Base-by-base conservation (phyloP, 1,140 invertebrate genomes). In the Drosophila lini region DNA sequence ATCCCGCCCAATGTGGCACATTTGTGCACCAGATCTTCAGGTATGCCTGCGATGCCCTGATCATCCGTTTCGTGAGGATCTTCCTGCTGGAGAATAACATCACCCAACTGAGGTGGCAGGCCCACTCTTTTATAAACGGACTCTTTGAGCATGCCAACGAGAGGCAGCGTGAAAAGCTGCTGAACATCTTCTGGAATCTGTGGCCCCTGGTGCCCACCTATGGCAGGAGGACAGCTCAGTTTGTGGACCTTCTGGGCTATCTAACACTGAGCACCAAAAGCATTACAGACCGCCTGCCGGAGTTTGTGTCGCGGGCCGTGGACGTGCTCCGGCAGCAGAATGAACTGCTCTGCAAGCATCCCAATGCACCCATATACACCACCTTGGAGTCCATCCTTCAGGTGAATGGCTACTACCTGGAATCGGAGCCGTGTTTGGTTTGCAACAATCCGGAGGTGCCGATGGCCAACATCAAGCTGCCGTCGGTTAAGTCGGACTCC, bases 391-490 rank as follows among this genome's bases (percentile, higher is more conserved):
- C 97, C 6, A 97, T 97, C 86, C 97, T 99, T 11, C 98, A 99
- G 89, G 95, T 99, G 48, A 98, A 99, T 92, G 98, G 98, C 0
- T 99, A 98, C 93, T 99, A 98, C 92, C 93, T 99, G 40, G 98
- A 99, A 93, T 98, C 97, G 70, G 98, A 99, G 90, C 98, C 98
- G 0, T 99, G 98, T 91, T 94, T 99, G 22, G 98, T 99, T 0
- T 99, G 98, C 92, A 99, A 99, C 92, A 99, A 99, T 93, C 98
- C 98, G 1, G 98, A 99, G 93, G 96, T 99, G 15, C 96, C 98
- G 1, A 97, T 98, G 94, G 93, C 96, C 0, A 97, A 96, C 64
- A 97, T 99, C 42, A 99, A 99, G 93, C 93, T 99, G 36, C 97
- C 97, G 1, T 95, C 97, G 0, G 97, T 99, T 8, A 99, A 99